Evolutionary conservation across 2,113 vertebrate species (phyloP).

Genomic region (Sceloporus tristichus): DNA sequence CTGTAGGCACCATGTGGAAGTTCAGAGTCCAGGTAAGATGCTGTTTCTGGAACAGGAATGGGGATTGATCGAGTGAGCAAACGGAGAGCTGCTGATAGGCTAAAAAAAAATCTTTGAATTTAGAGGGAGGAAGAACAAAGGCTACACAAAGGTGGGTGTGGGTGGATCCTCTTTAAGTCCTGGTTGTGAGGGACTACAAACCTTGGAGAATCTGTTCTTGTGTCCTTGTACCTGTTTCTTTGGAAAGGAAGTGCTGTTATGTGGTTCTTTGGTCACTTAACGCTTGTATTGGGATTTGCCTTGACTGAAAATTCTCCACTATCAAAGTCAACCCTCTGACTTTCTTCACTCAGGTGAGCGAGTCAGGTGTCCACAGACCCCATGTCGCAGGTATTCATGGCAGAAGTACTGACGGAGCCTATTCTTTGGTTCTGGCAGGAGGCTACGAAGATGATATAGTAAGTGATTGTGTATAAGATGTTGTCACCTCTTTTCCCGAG

Average conservation of each 20-base stretch:
- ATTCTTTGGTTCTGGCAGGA: slow-evolving; percentile 93
- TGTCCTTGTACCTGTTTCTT: no score
- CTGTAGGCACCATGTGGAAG: slow-evolving; percentile 95
- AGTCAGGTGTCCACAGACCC: slow-evolving; percentile 93
- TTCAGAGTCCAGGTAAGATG: slow-evolving; percentile 93
- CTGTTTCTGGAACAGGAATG: background rate
- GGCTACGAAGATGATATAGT: slow-evolving; percentile 98
- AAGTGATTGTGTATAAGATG: slow-evolving; percentile 46
- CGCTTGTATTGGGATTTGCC: no score
- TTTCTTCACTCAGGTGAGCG: slow-evolving; percentile 85
- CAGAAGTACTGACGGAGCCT: slow-evolving; percentile 94
- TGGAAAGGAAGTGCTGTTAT: no score
- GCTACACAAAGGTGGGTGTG: background rate
- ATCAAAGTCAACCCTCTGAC: background rate
- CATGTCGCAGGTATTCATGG: slow-evolving; percentile 97
- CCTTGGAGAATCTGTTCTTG: no score
- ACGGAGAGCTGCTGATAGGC: background rate
- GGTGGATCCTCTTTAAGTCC: no score
- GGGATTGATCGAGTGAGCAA: no score
- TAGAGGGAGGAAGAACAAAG: background rate
- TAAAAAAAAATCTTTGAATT: background rate
- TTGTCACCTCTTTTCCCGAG: no score
- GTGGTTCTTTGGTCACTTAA: no score
- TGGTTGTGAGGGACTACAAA: no score
- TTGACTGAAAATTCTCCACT: no score